Base-by-base conservation (phyloP, 1,140 invertebrate genomes). In the Lutraria rhynchaena region DNA sequence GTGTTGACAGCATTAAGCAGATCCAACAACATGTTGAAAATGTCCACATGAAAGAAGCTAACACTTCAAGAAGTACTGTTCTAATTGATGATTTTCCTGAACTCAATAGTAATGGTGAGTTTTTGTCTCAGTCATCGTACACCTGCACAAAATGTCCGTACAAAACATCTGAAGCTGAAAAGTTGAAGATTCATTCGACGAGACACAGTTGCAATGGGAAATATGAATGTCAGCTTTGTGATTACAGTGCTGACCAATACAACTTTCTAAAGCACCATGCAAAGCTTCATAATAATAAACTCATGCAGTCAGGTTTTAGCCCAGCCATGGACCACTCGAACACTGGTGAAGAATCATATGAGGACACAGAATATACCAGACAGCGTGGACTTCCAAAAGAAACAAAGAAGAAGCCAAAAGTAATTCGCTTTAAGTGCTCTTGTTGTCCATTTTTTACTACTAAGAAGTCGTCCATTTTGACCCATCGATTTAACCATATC, bases 401-500 rank as follows among this genome's bases (percentile, higher is more conserved):
- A 49, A 27, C 63, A 46, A 35, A 22, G 13, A 67, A 22, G 17
- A 15, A 4, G 44, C n/a, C 17, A 46, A 27, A 44, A 3, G 35
- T 22, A 33, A 78, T 90, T 15, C 60, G 88, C 11, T 90, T 88
- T 53, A 86, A 75, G 60, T 90, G 89, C 75, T 70, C 83, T 22
- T 41, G 46, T 27, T 90, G 89, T 83, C 89, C 89, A 24, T 90
- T 85, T 60, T 76, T 82, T 51, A 87, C 88, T 5, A 84, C 83
- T 31, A 87, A 84, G 33, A 89, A 87, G 61, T 86, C 83, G 37
- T 87, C 86, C 67, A 88, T 90, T 31, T 63, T 88, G 0, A 89
- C 88, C 61, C 89, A 90, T 70, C 81, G 83, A n/a, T 73, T 85
- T 35, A 86, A 88, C 63, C 89, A 90, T 78, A 74, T 87, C 13